Evolutionary conservation across 2,888 invertebrate genomes (phyloP), one percentile per base, ranked within the genome.

Genomic region (Peribatodes rhomboidaria): DNA sequence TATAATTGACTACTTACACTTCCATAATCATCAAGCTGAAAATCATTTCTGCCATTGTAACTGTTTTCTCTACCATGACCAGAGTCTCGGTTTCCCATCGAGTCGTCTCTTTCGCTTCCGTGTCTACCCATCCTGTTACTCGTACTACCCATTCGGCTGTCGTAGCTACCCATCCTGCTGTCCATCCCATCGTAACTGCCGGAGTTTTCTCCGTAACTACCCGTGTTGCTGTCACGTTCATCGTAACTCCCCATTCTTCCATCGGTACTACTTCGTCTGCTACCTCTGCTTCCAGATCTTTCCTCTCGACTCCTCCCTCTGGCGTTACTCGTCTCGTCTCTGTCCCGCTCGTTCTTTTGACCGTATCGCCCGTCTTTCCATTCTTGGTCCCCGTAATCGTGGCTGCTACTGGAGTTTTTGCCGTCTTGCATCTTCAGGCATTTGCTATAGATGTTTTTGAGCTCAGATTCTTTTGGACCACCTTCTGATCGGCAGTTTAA

Each of bases 401-500:
- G 74, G 39, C 67, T 80, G 69, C 78, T 84, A 41, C 67, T 82
- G 11, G 79, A 79, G 63, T 85, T 87, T 64, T 76, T 86, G 46
- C 74, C 83, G 64, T 86, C 89, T 76, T 87, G 85, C 76, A 87
- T 92, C 49, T 90, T 94, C 75, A 94, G 87, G 69, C 96, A 96
- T 55, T 86, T 93, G 67, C 92, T 92, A 69, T 95, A 94, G 9
- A 95, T 90, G 52, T 88, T 92, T 69, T 94, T 95, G 3, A 95
- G 82, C 58, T 95, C 94, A 16, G 94, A 91, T 71, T 95, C 94
- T 62, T 93, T 91, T n/a, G 94, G 92, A 22, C 95, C 94, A 59
- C 94, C 94, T 50, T 94, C 94, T 0, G 94, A 90, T 11, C 94
- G 94, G 72, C 96, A 96, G 76, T 91, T 94, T 20, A 96, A 76